Base-by-base conservation (phyloP, 2,797 vertebrate genomes). In the Mareca strepera region DNA sequence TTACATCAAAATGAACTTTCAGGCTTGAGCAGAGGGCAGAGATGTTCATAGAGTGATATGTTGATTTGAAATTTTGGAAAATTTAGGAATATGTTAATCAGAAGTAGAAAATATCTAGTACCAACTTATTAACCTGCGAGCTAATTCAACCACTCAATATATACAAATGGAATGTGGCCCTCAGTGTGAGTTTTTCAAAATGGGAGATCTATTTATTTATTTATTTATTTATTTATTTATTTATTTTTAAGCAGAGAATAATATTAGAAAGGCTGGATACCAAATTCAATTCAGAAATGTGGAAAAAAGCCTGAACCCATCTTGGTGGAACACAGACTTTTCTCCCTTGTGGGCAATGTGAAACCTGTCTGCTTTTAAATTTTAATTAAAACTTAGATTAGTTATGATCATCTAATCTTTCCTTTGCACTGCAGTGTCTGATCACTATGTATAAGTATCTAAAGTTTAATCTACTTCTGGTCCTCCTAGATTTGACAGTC, bases 381-480 rank as follows among this genome's bases (percentile, higher is more conserved):
- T 96, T 96, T 96, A 95, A 94, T 97, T 97, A 96, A 96, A 97
- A 94, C 63, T 95, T 95, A 90, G 82, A 95, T 95, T 95, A 94
- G 91, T 94, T 92, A 83, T 92, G 92, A 96, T 96, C 92, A 92
- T 96, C 87, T 93, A 90, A 94, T 96, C 85, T 94, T 92, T 82
- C 55, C 55, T 91, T 92, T 92, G 76, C 91, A 86, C 91, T 93
- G 76, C 69, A 83, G 73, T 86, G 76, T 84, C 92, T 94, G 93
- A 95, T 91, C 80, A 12, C 85, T 92, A n/a, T 46, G 11, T 93
- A 12, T 78, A 90, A 87, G 76, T 92, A 95, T 86, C 69, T 59
- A 53, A 86, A 95, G 76, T 96, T 96, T 97, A 95, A 96, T 97
- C 89, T 96, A 63, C 87, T 95, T 94, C 81, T 88, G 68, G 92